phyloP scores from a whole-genome alignment of 2,113 vertebrate genomes.

The Dascyllus trimaculatus region DNA sequence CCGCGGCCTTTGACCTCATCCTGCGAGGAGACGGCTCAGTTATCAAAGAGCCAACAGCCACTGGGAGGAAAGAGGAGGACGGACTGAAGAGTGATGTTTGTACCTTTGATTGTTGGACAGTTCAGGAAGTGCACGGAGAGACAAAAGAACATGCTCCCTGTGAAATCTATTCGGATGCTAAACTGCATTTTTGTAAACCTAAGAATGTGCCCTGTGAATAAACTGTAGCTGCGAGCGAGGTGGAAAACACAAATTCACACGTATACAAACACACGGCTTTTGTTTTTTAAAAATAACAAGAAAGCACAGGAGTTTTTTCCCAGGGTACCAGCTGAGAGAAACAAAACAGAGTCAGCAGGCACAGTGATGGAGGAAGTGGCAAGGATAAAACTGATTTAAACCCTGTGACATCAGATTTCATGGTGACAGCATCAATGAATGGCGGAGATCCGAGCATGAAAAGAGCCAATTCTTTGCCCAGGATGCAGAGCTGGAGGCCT shows the following conservation, averaged over 20 bases:
- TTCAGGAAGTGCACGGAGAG: constrained; percentile 3
- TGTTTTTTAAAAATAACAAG: background rate
- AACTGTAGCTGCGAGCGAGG: constrained; percentile 6
- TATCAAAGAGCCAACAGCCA: constrained; percentile 61
- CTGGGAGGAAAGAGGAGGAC: constrained; percentile 53
- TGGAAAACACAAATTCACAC: background rate
- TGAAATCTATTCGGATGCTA: constrained; percentile 8
- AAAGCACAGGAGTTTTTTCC: constrained; percentile 19
- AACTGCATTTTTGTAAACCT: accelerated
- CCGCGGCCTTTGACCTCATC: constrained; percentile 66
- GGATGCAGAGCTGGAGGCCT: constrained; percentile 69
- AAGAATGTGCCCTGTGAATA: background rate
- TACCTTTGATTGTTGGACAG: constrained; percentile 36
- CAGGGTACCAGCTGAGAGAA: constrained; percentile 48
- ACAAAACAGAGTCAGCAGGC: constrained; percentile 52
- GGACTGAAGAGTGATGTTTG: constrained; percentile 47
- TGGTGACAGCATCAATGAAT: constrained; percentile 70
- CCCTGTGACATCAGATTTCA: constrained; percentile 75
- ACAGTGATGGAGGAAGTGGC: constrained; percentile 69
- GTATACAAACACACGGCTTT: constrained; percentile 14
- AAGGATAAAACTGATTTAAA: constrained; percentile 67
- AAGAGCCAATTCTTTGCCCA: constrained; percentile 76
- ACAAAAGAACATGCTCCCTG: constrained; percentile 16
- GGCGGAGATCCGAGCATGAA: constrained; percentile 63
- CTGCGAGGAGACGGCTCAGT: constrained; percentile 60